Evolutionary conservation across 2,888 invertebrate genomes (phyloP), one percentile per base, ranked within the genome.

Genomic region (Toxonevra muliebris): DNA sequence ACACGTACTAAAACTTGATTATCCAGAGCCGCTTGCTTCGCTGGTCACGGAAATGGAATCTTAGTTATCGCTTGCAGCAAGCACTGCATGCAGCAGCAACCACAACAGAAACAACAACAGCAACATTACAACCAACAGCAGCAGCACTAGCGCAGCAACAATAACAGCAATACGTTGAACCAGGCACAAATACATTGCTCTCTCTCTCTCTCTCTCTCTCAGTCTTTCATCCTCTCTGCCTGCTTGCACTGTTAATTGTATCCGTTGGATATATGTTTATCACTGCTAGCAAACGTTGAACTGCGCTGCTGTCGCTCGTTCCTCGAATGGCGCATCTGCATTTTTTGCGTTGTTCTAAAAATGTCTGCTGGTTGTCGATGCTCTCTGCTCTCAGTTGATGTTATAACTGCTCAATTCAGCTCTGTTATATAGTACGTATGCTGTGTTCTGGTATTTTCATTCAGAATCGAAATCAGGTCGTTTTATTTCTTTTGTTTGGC

Each of bases 1-100:
- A 83, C 81, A 82, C 82, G 84, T 82, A 84, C 83, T 84, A 82
- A 82, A 82, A 82, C 80, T 80, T 80, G 81, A 71, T 82, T 77
- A 73, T 70, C 72, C 68, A 71, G 71, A 74, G 73, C 61, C 61
- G 45, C 40, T 52, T 61, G 60, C 63, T 60, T 59, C 60, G 57
- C 60, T 62, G 53, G 41, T 48, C 59, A 11, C 52, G 52, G 62
- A 13, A 48, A n/a, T 48, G 48, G 48, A 48, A 48, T 48, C 15
- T 13, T 48, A 48, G 48, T 48, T 15, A 15, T 48, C 48, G 48
- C 9, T 15, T n/a, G 48, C 48, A 48, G 48, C 15, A n/a, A 13
- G 48, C 48, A 5, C 48, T 20, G 53, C 53, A 53, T 48, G 15
- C 13, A 48, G 15, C 48, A 48, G 48, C 48, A 48, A 8, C 48